These are phyloP conservation scores for Tolypeutes matacus DNA, from an alignment of 2,797 vertebrate genomes.

Conservation along the genomic window DNA sequence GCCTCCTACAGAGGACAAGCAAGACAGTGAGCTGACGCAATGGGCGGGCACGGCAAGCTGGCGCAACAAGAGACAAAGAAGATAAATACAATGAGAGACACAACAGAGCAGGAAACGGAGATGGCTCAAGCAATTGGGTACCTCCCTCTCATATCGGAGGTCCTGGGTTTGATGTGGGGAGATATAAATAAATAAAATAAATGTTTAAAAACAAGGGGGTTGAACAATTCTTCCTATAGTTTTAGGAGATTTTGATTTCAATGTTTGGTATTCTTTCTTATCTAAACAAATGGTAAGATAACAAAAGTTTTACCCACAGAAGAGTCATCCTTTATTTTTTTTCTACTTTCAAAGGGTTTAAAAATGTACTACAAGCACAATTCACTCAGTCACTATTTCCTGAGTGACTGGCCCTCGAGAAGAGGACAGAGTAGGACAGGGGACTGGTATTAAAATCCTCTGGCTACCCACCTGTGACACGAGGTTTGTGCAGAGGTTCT, in stretches of 20 bases:
- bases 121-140: too few species aligned
- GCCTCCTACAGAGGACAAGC: too few species aligned
- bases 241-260: background rate
- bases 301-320: background rate
- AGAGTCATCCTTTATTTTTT: background rate
- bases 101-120: too few species aligned
- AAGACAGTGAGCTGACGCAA: too few species aligned
- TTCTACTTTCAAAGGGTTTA: background rate
- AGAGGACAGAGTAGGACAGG: background rate
- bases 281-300: constrained; percentile 46
- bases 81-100: too few species aligned
- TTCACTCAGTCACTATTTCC: background rate
- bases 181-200: too few species aligned
- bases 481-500: background rate
- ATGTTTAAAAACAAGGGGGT: background rate
- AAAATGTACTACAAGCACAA: background rate
- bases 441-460: background rate
- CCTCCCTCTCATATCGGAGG: too few species aligned
- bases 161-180: too few species aligned
- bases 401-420: background rate
- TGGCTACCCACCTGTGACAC: background rate
- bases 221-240: constrained; percentile 18
- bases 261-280: constrained; percentile 7
- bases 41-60: too few species aligned
- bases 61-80: too few species aligned